Evolutionary conservation across 2,113 vertebrate genomes (phyloP), one percentile per base, ranked within the genome.

Genomic region (Seriola aureovittata): DNA sequence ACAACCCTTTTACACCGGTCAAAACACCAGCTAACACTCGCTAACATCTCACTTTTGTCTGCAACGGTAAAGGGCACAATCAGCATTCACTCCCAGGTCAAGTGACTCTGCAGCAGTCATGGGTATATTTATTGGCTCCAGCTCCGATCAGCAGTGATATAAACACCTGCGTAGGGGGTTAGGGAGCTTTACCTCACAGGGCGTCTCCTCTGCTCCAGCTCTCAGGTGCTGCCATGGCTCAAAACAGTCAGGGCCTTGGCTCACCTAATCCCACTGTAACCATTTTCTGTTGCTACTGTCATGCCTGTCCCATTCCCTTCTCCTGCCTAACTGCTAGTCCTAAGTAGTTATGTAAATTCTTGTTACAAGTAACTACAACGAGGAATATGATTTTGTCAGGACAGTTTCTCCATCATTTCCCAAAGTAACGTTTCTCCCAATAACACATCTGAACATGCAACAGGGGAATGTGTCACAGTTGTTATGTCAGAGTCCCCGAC

Each of bases 211-310:
- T 94, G 95, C 95, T 94, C 94, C 95, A 93, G 94, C 95, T 79
- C 94, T 94, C 95, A 96, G 94, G 91, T 89, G 93, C 96, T 95
- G 95, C 96, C 97, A 96, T 96, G 95, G 96, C 96, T 90, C 95
- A 96, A 97, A 97, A 98, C 97, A 97, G 97, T 97, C 96, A 95
- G 96, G 96, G 96, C 94, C 96, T 96, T 98, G 97, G 99, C 98
- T 97, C 96, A 97, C 96, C 96, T 97, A 97, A 98, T 99, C 97
- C 98, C 1, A 19, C 91, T 95, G 95, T 96, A 96, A 88, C 57
- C 81, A 65, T 91, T 97, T 96, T 98, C 96, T 98, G 96, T 97
- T 95, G 95, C 93, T 88, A 94, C 97, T 93, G 90, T 95, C 96
- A 97, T 97, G 97, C 96, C 96, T 98, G 97, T 99, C 97, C 91